phyloP scores from a whole-genome alignment of 2,797 vertebrate species.

The Lindbergichthys nudifrons region DNA sequence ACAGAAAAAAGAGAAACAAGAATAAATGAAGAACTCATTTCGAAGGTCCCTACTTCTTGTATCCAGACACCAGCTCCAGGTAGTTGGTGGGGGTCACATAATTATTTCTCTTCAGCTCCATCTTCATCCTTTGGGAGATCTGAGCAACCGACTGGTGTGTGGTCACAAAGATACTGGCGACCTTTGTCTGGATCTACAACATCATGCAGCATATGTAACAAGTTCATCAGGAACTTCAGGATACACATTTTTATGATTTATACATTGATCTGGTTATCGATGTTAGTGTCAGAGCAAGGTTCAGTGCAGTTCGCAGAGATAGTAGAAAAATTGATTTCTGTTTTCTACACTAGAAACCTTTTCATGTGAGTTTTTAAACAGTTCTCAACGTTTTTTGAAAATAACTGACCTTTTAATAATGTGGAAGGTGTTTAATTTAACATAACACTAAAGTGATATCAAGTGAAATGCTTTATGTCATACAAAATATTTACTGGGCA shows the following conservation, averaged over 20 bases:
- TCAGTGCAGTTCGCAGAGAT: background rate
- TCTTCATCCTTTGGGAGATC: constrained; percentile 88
- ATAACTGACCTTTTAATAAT: background rate
- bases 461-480: constrained; percentile 13
- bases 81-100: constrained; percentile 94
- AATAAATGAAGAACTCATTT: background rate
- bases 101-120: constrained; percentile 88
- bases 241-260: background rate
- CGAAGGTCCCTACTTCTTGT: constrained; percentile 86
- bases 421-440: background rate
- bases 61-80: constrained; percentile 92
- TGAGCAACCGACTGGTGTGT: constrained; percentile 90
- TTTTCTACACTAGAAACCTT: background rate
- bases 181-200: constrained; percentile 86
- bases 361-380: background rate
- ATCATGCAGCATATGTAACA: background rate
- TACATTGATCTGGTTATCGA: background rate
- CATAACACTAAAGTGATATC: background rate
- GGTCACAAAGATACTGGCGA: constrained; percentile 90
- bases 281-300: background rate
- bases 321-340: background rate
- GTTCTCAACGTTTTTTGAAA: background rate
- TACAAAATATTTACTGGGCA: constrained; percentile 9
- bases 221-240: background rate
- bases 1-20: background rate